Base-by-base conservation (phyloP, 1,140 invertebrate species). In the Asbolus verrucosus region DNA sequence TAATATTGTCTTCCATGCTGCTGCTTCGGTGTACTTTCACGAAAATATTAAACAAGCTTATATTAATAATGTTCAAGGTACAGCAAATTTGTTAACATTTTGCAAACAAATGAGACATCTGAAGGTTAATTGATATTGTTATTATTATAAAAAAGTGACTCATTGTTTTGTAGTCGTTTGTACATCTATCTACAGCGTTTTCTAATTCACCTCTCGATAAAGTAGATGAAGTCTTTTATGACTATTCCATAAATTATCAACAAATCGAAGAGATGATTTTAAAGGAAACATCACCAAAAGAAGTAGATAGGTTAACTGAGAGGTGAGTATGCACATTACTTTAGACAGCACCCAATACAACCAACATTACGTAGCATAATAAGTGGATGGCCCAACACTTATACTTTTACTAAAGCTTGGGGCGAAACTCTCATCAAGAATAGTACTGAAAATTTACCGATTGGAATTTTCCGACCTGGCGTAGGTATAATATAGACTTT, bases 11-110 rank as follows among this genome's bases (percentile, higher is more conserved):
- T 92, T 97, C 79, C 95, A 98, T 78, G 92, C 90, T 13, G 95
- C 94, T 0, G 94, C 94, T 0, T 95, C 94, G 0, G 86, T 96
- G 0, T 90, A 91, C 39, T 95, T 97, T 78, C 91, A 96, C 79
- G 94, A 96, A 81, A 89, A 91, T 69, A 80, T 98, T 1, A 88
- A 89, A 76, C 74, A 82, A 15, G 84, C 88, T 0, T 83, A 88
- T 1, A 84, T 82, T 9, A 88, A 89, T 41, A 90, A 91, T 77
- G 83, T 88, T 0, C 75, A 83, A 27, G 85, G 87, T 4, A 24
- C 83, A 67, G 2, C 75, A 77, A 21, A 81, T 65, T 3, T 85
- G 63, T 38, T 82, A 67, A 4, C 77, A 73, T 36, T 80, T 30
- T 71, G 83, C 41, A 85, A 84, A 67, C 82, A 87, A 69, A 87